Evolutionary conservation across 2,113 vertebrate genomes (phyloP), one percentile per base, ranked within the genome.

Genomic region (Tachycineta bicolor): DNA sequence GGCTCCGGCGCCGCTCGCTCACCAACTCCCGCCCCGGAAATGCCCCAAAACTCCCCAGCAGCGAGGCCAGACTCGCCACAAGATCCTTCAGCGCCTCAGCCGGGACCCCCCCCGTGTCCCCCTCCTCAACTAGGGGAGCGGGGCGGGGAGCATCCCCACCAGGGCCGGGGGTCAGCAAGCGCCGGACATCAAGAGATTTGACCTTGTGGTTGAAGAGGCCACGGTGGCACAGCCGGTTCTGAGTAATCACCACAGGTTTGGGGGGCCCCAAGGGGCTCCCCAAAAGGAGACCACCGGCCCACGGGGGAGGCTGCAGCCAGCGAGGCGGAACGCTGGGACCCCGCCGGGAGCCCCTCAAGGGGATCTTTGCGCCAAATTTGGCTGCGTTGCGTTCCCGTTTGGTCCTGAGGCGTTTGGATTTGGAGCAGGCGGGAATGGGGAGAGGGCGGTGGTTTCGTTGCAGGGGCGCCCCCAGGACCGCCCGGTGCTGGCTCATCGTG

Each of bases 101-200:
- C 1, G 43, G 43, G 12, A 31, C 13, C 4, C n/a, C n/a, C 8
- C 8, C 17, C 10, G 2, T 10, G 26, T 31, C 22, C 13, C 28
- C n/a, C 41, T 58, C 43, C n/a, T 47, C 63, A 4, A 0, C 10
- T 11, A 8, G 43, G 22, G 43, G 43, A 5, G n/a, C 28, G 1
- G 43, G 8, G 2, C 6, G 12, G 1, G 11, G 43, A 4, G 17
- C 9, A 1, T 33, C 64, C 52, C n/a, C 23, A 1, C 13, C 8
- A 0, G 64, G 64, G 22, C 41, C 52, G 3, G 63, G 63, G 26
- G n/a, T 68, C 78, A 58, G 43, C n/a, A 49, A 53, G n/a, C 78
- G 78, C 22, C 28, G 52, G 8, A 81, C 78, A 0, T 68, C 64
- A 5, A 81, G 52, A 18, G 52, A 53, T 31, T 19, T 55, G 6